Evolutionary conservation across 2,797 vertebrate species (phyloP).

Genomic region (Carapus acus): DNA sequence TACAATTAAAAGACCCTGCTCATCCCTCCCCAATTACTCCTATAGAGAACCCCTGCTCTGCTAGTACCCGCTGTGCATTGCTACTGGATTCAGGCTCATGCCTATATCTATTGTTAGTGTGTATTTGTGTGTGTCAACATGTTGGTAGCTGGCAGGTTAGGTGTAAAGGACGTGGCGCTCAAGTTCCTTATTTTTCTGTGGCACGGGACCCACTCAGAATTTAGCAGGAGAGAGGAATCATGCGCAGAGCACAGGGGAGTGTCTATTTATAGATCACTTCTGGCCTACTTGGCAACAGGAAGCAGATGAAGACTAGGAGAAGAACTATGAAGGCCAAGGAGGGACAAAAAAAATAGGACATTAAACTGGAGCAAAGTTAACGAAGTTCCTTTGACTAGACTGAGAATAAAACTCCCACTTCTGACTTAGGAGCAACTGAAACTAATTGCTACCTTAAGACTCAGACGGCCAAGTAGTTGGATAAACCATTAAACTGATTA

Average conservation of each 20-base stretch:
- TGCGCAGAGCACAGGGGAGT: conserved; percentile 57
- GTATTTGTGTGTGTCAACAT: conserved; percentile 22
- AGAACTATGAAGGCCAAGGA: conserved; percentile 71
- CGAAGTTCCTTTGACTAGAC: conserved; percentile 18
- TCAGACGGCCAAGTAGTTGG: not conserved
- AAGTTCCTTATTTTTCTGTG: conserved; percentile 75
- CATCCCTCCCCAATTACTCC: conserved; percentile 50
- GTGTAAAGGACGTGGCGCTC: conserved; percentile 54
- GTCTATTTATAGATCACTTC: conserved; percentile 78
- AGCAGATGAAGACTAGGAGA: conserved; percentile 72
- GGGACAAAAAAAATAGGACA: conserved; percentile 62
- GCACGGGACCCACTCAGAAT: conserved; percentile 68
- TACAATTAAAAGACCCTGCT: conserved; percentile 50
- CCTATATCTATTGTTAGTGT: conserved; percentile 65
- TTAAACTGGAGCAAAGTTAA: conserved; percentile 57
- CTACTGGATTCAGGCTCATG: conserved; percentile 62
- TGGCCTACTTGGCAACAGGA: conserved; percentile 80
- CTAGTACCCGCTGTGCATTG: conserved; percentile 59
- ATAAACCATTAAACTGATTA: not conserved
- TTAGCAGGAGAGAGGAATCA: conserved; percentile 54
- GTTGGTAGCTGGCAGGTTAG: conserved; percentile 44
- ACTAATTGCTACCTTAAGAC: not conserved
- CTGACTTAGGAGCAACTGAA: conserved; percentile 7
- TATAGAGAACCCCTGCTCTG: conserved; percentile 53
- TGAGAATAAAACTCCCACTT: conserved; percentile 30